Evolutionary conservation across 2,113 vertebrate species (phyloP), one percentile per base, ranked within the genome.

Genomic region (Embiotoca jacksoni): DNA sequence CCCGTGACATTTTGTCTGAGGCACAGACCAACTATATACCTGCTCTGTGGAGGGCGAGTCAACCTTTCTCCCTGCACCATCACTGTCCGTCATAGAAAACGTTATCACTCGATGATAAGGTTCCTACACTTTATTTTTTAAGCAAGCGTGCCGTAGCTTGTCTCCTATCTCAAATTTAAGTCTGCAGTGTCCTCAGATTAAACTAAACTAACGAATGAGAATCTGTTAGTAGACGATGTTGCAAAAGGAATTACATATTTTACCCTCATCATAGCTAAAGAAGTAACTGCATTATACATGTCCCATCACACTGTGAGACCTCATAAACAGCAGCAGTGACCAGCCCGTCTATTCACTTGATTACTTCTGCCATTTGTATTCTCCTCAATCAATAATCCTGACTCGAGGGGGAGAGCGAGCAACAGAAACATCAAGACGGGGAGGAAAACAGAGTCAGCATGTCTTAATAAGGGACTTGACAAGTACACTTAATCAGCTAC

Each of bases 321-420:
- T 88, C 16, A 92, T 73, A 50, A 95, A 92, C 81, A 84, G 82
- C 16, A 46, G 1, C 59, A 46, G 36, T 46, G 61, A 80, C 88
- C 80, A 58, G 80, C 79, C 76, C 55, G 35, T 71, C 61, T 86
- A 92, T 93, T 93, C 87, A 84, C 89, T 89, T 90, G 85, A 93
- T 94, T 94, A 89, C 82, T 83, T 93, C 78, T 83, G 93, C 70
- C 78, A 89, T 94, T 92, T 93, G 80, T 77, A 70, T 37, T 88
- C 90, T 76, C 91, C 86, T 39, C 78, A 80, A 58, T 91, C 85
- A 72, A 79, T 85, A 74, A 80, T 59, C 56, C 50, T 54, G 14
- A 37, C 23, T 31, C 35, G 13, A 39, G 30, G 11, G 15, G 15
- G 10, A 11, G 58, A 23, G 35, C 31, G 23, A 23, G 35, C 30